Percentiles rank a stretch among this genome's conserved stretches.
These are phyloP conservation scores for Ectemnius cavifrons DNA, from an alignment of 2,888 invertebrate species.

Conservation along the genomic window DNA sequence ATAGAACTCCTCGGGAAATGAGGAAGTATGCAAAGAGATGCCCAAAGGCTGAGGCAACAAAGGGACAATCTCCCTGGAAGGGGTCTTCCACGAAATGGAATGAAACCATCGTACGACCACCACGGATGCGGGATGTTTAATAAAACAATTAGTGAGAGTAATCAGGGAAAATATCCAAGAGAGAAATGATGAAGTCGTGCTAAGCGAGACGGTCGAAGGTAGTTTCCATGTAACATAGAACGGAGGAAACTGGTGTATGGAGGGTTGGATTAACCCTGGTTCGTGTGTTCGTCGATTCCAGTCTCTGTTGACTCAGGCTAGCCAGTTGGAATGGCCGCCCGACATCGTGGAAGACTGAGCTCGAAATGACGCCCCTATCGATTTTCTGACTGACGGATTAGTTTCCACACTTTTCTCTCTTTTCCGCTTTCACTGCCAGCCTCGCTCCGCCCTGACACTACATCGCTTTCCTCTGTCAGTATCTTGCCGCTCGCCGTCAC, in stretches of 20 bases:
- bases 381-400: conserved; percentile 48
- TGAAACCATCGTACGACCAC: not conserved
- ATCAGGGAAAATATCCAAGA: conserved; percentile 12
- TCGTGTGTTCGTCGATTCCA: conserved; percentile 8
- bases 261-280: conserved; percentile 7
- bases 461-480: no score
- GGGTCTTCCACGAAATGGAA: not conserved
- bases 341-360: conserved; percentile 22
- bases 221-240: conserved; percentile 4
- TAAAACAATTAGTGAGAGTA: conserved; percentile 12
- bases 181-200: not conserved
- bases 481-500: no score
- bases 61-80: not conserved
- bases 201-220: not conserved
- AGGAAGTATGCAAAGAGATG: conserved; percentile 1
- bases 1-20: not conserved
- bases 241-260: not conserved
- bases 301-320: conserved; percentile 47
- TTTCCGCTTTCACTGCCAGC: conserved; percentile 5
- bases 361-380: conserved; percentile 45
- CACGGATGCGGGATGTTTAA: conserved; percentile 4
- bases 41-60: not conserved
- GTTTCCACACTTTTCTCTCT: conserved; percentile 25
- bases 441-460: conserved; percentile 18
- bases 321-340: conserved; percentile 27